Evolutionary conservation across 2,888 invertebrate genomes (phyloP), one percentile per base, ranked within the genome.

Genomic region (Neoascia interrupta): DNA sequence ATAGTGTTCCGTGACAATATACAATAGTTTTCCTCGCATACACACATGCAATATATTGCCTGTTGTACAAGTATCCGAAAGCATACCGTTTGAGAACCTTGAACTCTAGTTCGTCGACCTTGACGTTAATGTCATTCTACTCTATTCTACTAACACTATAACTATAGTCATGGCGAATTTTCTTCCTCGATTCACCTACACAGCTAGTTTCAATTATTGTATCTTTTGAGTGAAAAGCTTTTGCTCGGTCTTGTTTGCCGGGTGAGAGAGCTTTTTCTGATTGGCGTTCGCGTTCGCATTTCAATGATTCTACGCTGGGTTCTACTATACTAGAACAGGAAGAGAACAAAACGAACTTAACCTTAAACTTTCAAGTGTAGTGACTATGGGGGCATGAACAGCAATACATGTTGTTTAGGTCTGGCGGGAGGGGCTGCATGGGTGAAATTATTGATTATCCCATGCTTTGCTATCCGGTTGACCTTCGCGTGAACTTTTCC

Each of bases 81-180:
- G 41, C 36, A 45, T 61, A 61, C 66, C 73, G 68, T 79, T 56
- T 13, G 34, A 73, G 81, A 86, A 85, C 88, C 88, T 88, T 88
- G 88, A 88, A 88, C 88, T 88, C 86, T 86, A 84, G 86, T 87
- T 88, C 88, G 88, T 86, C 88, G 88, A 87, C 88, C 88, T 88
- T 88, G 88, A 85, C 80, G 84, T 84, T 84, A 85, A 85, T 86
- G 85, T 85, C 86, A 86, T 82, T 81, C 84, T 74, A 82, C 68
- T 74, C 63, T 56, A 75, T 84, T 83, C 83, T 63, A 70, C 83
- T 66, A 70, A 53, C 68, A 72, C 37, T 49, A 51, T 41, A 2
- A 54, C 11, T n/a, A 36, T n/a, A 6, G 45, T 34, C 37, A 19
- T 36, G 36, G 43, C 36, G 66, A 58, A 43, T 41, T 21, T 61